These are phyloP conservation scores for Propsilocerus akamusi DNA, from an alignment of 1,140 invertebrate species.

Conservation along the genomic window DNA sequence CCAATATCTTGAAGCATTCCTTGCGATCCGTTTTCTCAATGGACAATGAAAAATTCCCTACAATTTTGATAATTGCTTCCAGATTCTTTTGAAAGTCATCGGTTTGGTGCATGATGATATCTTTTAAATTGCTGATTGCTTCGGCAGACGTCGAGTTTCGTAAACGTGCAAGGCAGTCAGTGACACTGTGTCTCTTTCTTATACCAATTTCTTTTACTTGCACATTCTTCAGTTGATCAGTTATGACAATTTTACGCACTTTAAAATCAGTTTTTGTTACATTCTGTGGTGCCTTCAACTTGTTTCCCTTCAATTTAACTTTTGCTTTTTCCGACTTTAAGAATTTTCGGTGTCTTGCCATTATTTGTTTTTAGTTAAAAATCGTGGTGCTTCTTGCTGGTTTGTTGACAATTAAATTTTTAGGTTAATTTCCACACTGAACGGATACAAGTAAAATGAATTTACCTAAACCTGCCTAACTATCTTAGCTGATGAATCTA, in stretches of 20 bases:
- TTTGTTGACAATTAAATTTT: too few species aligned
- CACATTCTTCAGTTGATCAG: conserved; percentile 45
- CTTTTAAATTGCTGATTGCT: conserved; percentile 48
- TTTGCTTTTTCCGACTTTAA: conserved; percentile 58
- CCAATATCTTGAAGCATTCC: conserved; percentile 44
- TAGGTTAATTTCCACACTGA: too few species aligned
- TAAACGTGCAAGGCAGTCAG: conserved; percentile 48
- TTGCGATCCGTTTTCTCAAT: conserved; percentile 47
- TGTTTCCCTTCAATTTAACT: conserved; percentile 50
- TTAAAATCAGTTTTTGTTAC: conserved; percentile 74
- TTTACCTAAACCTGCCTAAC: too few species aligned
- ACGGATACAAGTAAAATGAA: too few species aligned
- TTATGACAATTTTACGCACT: conserved; percentile 66
- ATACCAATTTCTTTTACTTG: neutral
- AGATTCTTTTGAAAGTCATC: conserved; percentile 37
- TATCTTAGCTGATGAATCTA: too few species aligned
- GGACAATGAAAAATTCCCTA: conserved; percentile 50
- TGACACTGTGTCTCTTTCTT: conserved; percentile 46
- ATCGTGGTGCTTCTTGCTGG: too few species aligned
- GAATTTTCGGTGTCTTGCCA: conserved; percentile 45
- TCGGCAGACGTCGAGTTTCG: conserved; percentile 20
- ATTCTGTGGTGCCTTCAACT: conserved; percentile 62
- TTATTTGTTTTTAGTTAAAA: too few species aligned
- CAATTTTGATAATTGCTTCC: conserved; percentile 41
- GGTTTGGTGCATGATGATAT: conserved; percentile 37